Percentiles rank a stretch among this genome's conserved stretches.
These are phyloP conservation scores for Hesperophylax magnus DNA, from an alignment of 1,140 invertebrate species.

Conservation along the genomic window DNA sequence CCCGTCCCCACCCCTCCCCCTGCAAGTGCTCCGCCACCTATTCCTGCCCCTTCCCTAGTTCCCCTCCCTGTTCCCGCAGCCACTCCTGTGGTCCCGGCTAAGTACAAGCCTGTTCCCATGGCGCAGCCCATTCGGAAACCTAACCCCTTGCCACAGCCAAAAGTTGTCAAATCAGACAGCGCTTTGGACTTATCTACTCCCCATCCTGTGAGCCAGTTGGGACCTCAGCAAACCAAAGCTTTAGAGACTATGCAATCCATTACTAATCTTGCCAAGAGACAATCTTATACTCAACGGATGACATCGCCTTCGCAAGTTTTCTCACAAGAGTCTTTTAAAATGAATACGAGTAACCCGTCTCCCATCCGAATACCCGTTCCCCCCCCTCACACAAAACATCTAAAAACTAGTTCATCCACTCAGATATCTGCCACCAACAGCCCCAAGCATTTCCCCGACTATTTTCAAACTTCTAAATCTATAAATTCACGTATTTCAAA, in stretches of 20 bases:
- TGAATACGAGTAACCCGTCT: constrained; percentile 31
- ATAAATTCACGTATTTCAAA: constrained; percentile 21
- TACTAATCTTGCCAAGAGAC: constrained; percentile 68
- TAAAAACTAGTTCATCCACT: constrained; percentile 30
- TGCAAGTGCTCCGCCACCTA: too few relatives aligned
- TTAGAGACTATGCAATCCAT: constrained; percentile 71
- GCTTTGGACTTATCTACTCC: constrained; percentile 69
- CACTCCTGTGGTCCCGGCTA: neutral
- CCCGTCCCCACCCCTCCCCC: too few relatives aligned
- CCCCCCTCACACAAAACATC: constrained; percentile 35
- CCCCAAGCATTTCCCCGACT: constrained; percentile 54
- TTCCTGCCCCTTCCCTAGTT: too few relatives aligned
- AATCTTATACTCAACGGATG: constrained; percentile 59
- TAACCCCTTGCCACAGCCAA: constrained; percentile 43
- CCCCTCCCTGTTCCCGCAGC: too few relatives aligned
- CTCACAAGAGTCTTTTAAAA: constrained; percentile 51
- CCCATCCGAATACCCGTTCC: constrained; percentile 48
- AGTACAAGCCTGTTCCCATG: constrained; percentile 41
- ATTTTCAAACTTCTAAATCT: constrained; percentile 46
- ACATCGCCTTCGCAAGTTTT: constrained; percentile 48
- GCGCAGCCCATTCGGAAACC: constrained; percentile 44
- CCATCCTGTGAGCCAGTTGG: constrained; percentile 65
- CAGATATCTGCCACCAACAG: constrained; percentile 33
- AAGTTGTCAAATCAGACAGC: constrained; percentile 61
- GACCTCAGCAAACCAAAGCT: constrained; percentile 66